Evolutionary conservation across 2,113 vertebrate species (phyloP), one percentile per base, ranked within the genome.

Genomic region (Marmota flaviventris): DNA sequence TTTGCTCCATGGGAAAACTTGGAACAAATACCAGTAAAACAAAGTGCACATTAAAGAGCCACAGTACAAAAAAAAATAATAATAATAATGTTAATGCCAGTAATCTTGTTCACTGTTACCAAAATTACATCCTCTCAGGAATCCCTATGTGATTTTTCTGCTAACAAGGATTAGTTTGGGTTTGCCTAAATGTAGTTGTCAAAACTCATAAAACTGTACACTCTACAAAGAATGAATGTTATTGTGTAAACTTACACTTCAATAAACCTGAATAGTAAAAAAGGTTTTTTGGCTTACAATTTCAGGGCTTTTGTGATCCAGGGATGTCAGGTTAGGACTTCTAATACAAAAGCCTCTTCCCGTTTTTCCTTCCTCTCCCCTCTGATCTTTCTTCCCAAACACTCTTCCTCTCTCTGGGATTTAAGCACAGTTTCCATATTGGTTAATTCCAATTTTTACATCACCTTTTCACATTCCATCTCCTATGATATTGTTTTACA

Each of bases 1-100:
- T 90, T 77, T 83, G 51, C 97, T 97, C 95, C 88, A 17, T 0
- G 70, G 65, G 82, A 94, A 92, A 96, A 95, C 53, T 91, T 88
- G 53, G 73, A 98, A 76, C 45, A 58, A 97, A 96, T 93, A 69
- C 56, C 76, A 70, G 73, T 82, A 87, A 96, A 94, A 93, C 65
- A 78, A 95, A 97, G 73, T 72, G 25, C 42, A 94, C 8, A 29
- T 53, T 56, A 69, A 70, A 90, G 72, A 94, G 78, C n/a, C 83
- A 96, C 56, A 69, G 63, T 89, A 37, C 0, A 39, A 92, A 77
- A 84, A 42, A 63, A 5, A 85, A 39, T 25, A 51, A 51, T 12
- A 42, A 14, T 76, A 14, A 14, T 77, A 69, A 34, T 53, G 13
- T 76, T 88, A 58, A 61, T 58, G 29, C 53, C 32, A 61, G 70